Evolutionary conservation across 2,888 invertebrate species (phyloP).

Genomic region (Drosophila melanosoma): DNA sequence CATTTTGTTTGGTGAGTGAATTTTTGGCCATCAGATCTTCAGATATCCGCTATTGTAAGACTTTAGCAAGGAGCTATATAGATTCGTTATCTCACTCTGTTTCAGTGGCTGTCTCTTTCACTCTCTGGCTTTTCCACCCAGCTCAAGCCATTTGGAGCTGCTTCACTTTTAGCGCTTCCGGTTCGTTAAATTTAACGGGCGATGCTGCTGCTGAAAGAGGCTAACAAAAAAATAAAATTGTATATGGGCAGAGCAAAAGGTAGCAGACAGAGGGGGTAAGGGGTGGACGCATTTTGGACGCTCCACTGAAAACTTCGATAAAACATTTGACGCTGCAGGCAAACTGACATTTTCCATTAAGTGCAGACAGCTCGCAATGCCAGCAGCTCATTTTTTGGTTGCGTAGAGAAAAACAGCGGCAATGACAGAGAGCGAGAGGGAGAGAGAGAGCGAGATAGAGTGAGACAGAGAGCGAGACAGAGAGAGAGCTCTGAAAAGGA

Average conservation of each 20-base stretch:
- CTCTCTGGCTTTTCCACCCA: slow-evolving; percentile 7
- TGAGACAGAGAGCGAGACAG: background rate
- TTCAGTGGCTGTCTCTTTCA: background rate
- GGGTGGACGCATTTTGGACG: slow-evolving; percentile 17
- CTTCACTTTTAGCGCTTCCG: slow-evolving; percentile 73
- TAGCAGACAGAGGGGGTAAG: slow-evolving; percentile 6
- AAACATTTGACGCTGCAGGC: slow-evolving; percentile 74
- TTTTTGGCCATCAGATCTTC: slow-evolving; percentile 40
- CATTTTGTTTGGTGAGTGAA: slow-evolving; percentile 28
- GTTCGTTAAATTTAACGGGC: slow-evolving; percentile 74
- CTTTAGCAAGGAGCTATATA: slow-evolving; percentile 17
- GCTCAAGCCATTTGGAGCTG: slow-evolving; percentile 42
- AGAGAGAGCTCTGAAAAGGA: background rate
- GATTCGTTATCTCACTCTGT: background rate
- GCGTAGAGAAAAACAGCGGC: background rate
- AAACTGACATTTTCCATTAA: slow-evolving; percentile 82
- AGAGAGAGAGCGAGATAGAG: background rate
- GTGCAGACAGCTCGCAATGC: slow-evolving; percentile 71
- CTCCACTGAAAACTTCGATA: slow-evolving; percentile 69
- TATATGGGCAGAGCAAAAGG: slow-evolving; percentile 35
- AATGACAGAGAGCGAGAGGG: background rate
- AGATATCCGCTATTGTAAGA: slow-evolving; percentile 40
- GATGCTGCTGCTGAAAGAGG: slow-evolving; percentile 21
- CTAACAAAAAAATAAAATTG: slow-evolving; percentile 6
- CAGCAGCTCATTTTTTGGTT: slow-evolving; percentile 39